Conservation (phyloP, 2,797 vertebrate species). For the Allobates femoralis region DNA sequence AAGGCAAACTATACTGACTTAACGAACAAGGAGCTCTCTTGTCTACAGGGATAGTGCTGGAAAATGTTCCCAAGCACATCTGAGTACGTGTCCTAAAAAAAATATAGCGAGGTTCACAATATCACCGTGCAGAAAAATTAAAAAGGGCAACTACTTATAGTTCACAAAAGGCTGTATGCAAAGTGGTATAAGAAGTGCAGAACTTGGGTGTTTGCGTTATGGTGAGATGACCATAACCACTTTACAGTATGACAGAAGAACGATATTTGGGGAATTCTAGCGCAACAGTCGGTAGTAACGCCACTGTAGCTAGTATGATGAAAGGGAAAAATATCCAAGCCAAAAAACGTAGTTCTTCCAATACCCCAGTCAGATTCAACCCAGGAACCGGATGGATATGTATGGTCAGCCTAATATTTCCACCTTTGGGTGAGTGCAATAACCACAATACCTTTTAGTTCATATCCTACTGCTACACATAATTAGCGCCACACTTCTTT, state of each 20-base stretch:
- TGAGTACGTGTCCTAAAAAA: constrained; percentile 44
- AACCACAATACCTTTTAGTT: too few relatives aligned
- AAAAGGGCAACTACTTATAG: background rate
- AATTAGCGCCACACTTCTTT: too few relatives aligned
- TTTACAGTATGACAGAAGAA: background rate
- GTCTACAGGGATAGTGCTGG: constrained; percentile 56
- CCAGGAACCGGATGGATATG: too few relatives aligned
- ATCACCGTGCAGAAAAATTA: background rate
- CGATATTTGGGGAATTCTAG: background rate
- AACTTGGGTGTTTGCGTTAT: too few relatives aligned
- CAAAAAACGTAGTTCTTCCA: too few relatives aligned
- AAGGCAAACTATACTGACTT: constrained; percentile 58
- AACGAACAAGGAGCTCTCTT: constrained; percentile 62
- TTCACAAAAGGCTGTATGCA: background rate
- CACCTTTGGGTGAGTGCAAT: too few relatives aligned
- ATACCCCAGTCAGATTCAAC: too few relatives aligned
- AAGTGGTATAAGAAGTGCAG: background rate
- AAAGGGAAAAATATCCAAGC: too few relatives aligned
- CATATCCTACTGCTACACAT: too few relatives aligned
- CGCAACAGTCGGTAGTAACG: background rate
- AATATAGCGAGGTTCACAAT: background rate
- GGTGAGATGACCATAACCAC: background rate
- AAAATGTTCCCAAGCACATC: constrained; percentile 52
- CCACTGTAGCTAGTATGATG: too few relatives aligned
- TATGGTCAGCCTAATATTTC: too few relatives aligned